phyloP scores from a whole-genome alignment of 2,797 vertebrate species.

The Gymnopithys bicolor region DNA sequence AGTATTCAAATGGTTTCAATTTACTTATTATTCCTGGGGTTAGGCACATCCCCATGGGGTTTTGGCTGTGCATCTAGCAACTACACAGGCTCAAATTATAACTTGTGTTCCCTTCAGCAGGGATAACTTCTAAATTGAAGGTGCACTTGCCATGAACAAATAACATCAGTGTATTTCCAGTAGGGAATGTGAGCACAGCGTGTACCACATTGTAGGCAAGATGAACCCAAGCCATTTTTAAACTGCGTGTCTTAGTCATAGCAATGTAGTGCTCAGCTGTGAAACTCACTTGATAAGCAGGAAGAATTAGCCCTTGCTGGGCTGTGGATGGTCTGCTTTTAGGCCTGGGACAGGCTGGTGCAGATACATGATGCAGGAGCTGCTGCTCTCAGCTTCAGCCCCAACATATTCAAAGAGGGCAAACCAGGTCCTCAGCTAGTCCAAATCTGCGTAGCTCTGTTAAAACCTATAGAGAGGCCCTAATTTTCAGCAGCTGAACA shows the following conservation, averaged over 20 bases:
- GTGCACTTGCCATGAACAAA: background rate
- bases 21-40: background rate
- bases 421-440: background rate
- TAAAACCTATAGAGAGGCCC: slow-evolving; percentile 6
- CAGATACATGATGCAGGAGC: background rate
- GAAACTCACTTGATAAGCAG: background rate
- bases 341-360: background rate
- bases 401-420: background rate
- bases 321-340: background rate
- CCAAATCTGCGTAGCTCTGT: background rate
- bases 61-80: background rate
- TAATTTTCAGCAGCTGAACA: slow-evolving; percentile 27
- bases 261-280: background rate
- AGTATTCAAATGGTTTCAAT: background rate
- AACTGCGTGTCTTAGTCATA: background rate
- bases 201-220: background rate
- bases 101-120: background rate
- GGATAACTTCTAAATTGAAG: background rate
- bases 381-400: background rate
- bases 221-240: background rate
- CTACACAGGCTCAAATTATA: background rate
- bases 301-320: background rate
- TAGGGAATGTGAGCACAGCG: background rate
- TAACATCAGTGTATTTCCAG: background rate
- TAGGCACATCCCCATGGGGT: background rate